These are phyloP conservation scores for Desmophyllum pertusum DNA, from an alignment of 92 coral and sea anemone species.

Conservation along the genomic window DNA sequence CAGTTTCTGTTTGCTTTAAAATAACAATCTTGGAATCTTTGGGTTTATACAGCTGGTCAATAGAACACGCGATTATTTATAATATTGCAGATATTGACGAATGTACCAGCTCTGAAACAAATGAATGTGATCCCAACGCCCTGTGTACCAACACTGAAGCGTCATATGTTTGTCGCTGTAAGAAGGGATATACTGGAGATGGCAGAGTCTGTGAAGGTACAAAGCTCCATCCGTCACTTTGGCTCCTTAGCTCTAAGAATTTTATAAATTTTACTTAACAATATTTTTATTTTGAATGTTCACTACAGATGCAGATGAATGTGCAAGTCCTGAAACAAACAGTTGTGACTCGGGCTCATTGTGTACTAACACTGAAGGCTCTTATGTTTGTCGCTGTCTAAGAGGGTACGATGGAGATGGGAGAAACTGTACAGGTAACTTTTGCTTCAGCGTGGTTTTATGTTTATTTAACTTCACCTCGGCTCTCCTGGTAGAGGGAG, in stretches of 20 bases:
- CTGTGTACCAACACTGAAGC: slow-evolving; percentile 37
- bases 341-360: slow-evolving; percentile 44
- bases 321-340: slow-evolving; percentile 35
- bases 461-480: background rate
- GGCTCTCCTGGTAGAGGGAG: background rate
- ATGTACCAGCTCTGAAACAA: slow-evolving; percentile 24
- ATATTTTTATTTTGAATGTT: no score
- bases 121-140: slow-evolving; percentile 6
- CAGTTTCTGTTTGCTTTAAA: no score
- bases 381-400: slow-evolving; percentile 54
- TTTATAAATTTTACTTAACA: no score
- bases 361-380: slow-evolving; percentile 64
- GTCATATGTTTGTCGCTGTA: slow-evolving; percentile 32
- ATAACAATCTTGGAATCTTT: no score
- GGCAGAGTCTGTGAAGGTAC: slow-evolving; percentile 9
- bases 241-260: background rate
- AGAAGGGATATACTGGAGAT: slow-evolving; percentile 24
- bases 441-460: background rate
- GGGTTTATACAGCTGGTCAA: no score
- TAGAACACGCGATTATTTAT: no score
- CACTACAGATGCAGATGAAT: slow-evolving; percentile 56
- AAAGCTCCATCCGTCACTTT: slow-evolving; percentile 24
- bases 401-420: slow-evolving; percentile 69
- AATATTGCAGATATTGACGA: slow-evolving; percentile 45
- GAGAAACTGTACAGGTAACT: slow-evolving; percentile 14